Percentiles rank a stretch among this genome's conserved stretches.
phyloP scores from a whole-genome alignment of 2,797 vertebrate species.

The Platyrinchus mystaceus region DNA sequence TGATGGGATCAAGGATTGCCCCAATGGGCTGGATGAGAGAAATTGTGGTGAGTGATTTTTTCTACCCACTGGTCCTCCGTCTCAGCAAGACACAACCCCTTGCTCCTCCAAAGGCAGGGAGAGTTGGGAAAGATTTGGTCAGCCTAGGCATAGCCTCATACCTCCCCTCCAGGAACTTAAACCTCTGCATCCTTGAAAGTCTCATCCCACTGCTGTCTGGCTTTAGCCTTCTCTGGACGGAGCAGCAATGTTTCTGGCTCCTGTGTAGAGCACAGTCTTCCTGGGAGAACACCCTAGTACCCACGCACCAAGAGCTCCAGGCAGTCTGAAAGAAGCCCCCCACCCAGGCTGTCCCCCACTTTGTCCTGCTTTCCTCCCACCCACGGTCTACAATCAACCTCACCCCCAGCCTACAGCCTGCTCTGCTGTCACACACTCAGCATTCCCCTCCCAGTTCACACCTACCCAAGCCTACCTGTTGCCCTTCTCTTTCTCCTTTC shows the following conservation, averaged over 20 bases:
- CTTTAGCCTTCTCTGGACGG: background rate
- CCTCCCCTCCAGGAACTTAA: background rate
- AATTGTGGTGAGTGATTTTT: slow-evolving; percentile 85
- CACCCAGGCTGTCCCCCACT: background rate
- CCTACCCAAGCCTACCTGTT: background rate
- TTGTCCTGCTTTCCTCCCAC: background rate
- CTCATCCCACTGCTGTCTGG: background rate
- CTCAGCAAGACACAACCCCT: background rate
- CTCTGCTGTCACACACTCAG: background rate
- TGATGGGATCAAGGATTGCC: slow-evolving; percentile 91
- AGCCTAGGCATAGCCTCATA: background rate
- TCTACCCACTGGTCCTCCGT: fast-evolving
- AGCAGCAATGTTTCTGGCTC: background rate
- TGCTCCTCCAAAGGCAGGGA: background rate
- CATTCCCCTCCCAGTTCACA: background rate
- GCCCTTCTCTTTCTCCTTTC: background rate
- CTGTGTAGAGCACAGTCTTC: background rate
- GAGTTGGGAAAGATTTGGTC: background rate
- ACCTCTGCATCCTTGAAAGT: background rate
- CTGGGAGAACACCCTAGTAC: fast-evolving
- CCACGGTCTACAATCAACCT: background rate
- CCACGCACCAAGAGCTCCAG: background rate
- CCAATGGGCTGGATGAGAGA: slow-evolving; percentile 89
- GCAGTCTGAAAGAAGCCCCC: background rate
- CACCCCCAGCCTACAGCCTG: background rate